Conservation (phyloP, 2,113 vertebrate genomes). For the Sigmodon hispidus region DNA sequence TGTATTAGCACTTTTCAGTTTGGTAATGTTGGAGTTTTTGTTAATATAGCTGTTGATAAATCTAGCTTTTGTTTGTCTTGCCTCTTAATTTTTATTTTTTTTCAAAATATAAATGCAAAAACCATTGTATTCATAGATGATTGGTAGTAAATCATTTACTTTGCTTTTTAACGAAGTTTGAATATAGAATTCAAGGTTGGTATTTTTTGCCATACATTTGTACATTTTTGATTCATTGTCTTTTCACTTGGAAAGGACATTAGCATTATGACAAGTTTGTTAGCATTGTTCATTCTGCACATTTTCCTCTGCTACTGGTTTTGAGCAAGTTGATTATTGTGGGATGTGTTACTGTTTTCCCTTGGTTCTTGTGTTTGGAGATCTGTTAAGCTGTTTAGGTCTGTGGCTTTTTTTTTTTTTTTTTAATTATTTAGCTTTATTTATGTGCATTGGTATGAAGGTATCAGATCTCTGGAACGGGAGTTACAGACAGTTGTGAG, state of each 20-base stretch:
- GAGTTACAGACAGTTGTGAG: too few relatives aligned
- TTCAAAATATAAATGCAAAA: neutral
- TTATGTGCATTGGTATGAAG: too few relatives aligned
- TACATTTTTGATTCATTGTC: neutral
- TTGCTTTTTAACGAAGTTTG: neutral
- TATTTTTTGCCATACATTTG: neutral
- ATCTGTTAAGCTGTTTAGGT: neutral
- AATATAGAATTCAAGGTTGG: neutral
- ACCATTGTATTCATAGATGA: neutral
- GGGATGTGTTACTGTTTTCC: neutral
- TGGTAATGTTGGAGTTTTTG: neutral
- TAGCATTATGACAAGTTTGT: neutral
- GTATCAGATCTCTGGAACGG: too few relatives aligned
- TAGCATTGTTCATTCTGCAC: neutral
- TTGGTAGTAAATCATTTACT: neutral
- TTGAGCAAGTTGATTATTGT: neutral
- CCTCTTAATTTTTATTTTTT: neutral
- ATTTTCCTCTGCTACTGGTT: neutral
- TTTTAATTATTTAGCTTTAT: too few relatives aligned
- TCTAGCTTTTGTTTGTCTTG: neutral
- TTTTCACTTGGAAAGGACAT: neutral
- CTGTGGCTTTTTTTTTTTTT: too few relatives aligned
- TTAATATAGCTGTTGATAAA: neutral
- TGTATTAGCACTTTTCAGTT: neutral
- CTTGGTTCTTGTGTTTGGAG: neutral